These are phyloP conservation scores for Delphinus delphis DNA, from an alignment of 2,113 vertebrate genomes.

Conservation along the genomic window DNA sequence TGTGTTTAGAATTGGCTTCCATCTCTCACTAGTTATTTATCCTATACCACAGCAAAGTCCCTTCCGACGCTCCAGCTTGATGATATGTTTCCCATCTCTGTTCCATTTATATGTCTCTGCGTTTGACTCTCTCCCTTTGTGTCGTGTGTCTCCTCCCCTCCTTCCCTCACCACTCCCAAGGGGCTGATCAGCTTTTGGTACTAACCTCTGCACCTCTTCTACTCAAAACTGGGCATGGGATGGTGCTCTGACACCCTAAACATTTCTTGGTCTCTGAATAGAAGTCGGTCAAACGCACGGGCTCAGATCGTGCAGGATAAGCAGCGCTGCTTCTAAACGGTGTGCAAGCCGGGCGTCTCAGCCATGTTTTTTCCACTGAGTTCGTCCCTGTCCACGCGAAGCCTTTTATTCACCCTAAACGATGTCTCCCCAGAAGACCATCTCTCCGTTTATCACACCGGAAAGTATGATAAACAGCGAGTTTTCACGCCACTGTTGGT, in stretches of 20 bases:
- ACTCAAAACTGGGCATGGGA: not conserved
- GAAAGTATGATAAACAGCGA: slow-evolving; percentile 47
- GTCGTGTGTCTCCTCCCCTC: not conserved
- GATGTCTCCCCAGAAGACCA: not conserved
- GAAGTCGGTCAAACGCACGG: rapidly evolving
- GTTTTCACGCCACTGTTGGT: slow-evolving; percentile 52
- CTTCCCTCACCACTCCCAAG: not conserved
- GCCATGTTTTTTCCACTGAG: not conserved
- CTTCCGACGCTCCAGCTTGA: rapidly evolving
- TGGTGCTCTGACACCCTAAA: too few species aligned
- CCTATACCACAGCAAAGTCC: rapidly evolving
- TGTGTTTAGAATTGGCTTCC: rapidly evolving
- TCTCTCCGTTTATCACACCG: not conserved
- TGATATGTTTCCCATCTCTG: rapidly evolving
- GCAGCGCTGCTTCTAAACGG: rapidly evolving
- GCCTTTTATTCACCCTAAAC: not conserved
- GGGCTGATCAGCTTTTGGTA: not conserved
- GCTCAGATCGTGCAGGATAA: rapidly evolving
- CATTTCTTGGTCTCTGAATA: rapidly evolving
- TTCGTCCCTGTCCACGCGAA: rapidly evolving
- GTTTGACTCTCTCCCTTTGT: not conserved
- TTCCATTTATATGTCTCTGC: rapidly evolving
- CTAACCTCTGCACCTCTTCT: not conserved
- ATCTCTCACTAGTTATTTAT: rapidly evolving
- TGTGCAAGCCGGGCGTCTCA: rapidly evolving